Conservation (phyloP, 2,888 invertebrate genomes). For the Drosophila melanosoma region DNA sequence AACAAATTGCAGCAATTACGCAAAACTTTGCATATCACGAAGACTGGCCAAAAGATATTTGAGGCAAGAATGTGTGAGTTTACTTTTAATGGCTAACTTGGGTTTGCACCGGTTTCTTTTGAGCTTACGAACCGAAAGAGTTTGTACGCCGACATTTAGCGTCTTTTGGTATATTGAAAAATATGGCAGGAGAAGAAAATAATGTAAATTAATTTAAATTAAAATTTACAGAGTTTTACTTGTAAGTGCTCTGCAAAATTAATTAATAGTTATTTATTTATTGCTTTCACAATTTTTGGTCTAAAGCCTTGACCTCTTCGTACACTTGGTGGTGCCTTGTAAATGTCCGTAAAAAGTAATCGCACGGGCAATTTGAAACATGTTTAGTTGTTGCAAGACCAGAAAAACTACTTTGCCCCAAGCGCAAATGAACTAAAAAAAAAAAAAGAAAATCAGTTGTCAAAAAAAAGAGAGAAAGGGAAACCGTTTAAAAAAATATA, state of each 20-base stretch:
- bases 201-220: neutral
- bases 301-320: neutral
- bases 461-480: neutral
- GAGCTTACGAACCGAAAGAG: neutral
- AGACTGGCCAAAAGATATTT: constrained; percentile 21
- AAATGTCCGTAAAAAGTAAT: neutral
- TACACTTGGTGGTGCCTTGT: neutral
- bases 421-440: constrained; percentile 6
- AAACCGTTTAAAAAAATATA: constrained; percentile 15
- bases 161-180: neutral
- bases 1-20: constrained; percentile 57
- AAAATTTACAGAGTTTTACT: neutral
- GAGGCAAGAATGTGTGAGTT: neutral
- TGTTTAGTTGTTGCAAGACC: neutral
- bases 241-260: neutral
- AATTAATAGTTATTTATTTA: neutral
- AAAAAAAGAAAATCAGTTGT: constrained; percentile 5
- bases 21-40: constrained; percentile 21
- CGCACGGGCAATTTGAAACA: neutral
- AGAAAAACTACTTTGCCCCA: constrained; percentile 7
- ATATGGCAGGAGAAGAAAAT: neutral
- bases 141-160: neutral
- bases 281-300: neutral
- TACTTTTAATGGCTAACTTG: neutral
- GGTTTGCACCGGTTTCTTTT: neutral